Conservation (phyloP, 2,113 vertebrate genomes). For the Nothocercus julius region DNA sequence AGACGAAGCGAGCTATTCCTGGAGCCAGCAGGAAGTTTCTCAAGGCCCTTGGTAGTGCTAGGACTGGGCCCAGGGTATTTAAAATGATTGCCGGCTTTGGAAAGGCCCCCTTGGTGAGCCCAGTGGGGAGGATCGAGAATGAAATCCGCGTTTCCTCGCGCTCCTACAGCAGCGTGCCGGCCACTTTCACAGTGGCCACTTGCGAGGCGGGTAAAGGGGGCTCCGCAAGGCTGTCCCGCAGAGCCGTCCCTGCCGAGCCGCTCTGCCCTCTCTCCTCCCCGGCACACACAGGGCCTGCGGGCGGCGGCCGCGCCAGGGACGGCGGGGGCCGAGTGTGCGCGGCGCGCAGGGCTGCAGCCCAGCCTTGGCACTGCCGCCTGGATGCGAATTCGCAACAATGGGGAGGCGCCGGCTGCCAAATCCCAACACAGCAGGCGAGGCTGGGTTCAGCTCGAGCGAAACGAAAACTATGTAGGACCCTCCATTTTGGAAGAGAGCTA, state of each 20-base stretch:
- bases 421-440: constrained; percentile 63
- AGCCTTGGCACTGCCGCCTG: constrained; percentile 50
- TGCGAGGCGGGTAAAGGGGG: neutral
- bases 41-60: accelerated
- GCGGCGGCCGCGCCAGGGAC: constrained; percentile 45
- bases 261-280: neutral
- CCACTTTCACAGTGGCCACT: neutral
- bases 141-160: neutral
- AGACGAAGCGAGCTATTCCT: accelerated
- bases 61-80: neutral
- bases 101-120: neutral
- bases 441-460: constrained; percentile 63
- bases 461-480: constrained; percentile 55
- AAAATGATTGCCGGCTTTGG: neutral
- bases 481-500: constrained; percentile 68
- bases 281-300: neutral
- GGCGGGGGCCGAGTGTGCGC: neutral
- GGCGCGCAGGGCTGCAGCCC: constrained; percentile 40
- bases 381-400: constrained; percentile 41
- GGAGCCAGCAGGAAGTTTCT: neutral
- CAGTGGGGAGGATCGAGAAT: neutral
- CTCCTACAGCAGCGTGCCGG: neutral
- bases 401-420: constrained; percentile 51
- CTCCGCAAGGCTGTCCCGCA: neutral
- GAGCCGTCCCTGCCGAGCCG: neutral